Evolutionary conservation across 2,888 invertebrate genomes (phyloP).

Genomic region (Plutella xylostella): DNA sequence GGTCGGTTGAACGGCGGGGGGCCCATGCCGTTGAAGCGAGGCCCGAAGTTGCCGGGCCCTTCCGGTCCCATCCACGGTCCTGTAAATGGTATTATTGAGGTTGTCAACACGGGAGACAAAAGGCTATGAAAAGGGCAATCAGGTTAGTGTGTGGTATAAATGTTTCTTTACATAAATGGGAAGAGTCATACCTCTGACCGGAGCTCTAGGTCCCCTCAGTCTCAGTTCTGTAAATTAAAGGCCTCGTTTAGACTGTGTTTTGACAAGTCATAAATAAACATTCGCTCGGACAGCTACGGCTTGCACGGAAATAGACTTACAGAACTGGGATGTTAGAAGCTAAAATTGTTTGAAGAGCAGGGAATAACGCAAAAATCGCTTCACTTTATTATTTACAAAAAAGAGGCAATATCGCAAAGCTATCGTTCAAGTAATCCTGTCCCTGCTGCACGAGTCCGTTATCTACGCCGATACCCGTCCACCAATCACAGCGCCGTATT

Average conservation of each 20-base stretch:
- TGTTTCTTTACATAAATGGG: not conserved
- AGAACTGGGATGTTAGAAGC: too few species aligned
- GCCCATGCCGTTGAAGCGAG: constrained; percentile 57
- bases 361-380: too few species aligned
- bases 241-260: constrained; percentile 2
- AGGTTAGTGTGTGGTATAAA: not conserved
- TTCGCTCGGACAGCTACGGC: too few species aligned
- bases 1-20: constrained; percentile 42
- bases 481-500: too few species aligned
- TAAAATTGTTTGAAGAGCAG: too few species aligned
- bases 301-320: too few species aligned
- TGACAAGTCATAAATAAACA: too few species aligned
- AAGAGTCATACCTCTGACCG: constrained; percentile 47
- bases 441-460: too few species aligned
- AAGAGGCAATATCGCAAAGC: too few species aligned
- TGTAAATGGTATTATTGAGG: constrained; percentile 27
- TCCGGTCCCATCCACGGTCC: constrained; percentile 59
- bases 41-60: constrained; percentile 28
- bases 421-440: too few species aligned
- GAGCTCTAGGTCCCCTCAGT: constrained; percentile 56
- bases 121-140: not conserved
- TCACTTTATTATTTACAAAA: too few species aligned
- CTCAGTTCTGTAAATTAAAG: constrained; percentile 55
- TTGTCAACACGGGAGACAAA: not conserved
- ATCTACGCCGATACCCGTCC: too few species aligned